Evolutionary conservation across 2,888 invertebrate genomes (phyloP), one percentile per base, ranked within the genome.

Genomic region (Plagiodera versicolora): DNA sequence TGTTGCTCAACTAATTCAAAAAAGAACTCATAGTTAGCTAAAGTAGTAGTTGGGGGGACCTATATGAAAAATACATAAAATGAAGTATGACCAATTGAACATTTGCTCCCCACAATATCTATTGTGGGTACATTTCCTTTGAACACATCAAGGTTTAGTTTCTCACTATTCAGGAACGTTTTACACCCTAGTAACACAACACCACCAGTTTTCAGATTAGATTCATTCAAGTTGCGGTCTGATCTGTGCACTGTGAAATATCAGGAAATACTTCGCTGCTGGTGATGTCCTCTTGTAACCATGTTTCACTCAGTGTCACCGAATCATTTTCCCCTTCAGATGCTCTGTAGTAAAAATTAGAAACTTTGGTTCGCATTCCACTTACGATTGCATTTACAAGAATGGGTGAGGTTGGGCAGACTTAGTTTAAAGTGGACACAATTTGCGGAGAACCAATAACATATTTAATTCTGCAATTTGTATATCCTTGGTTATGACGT

Each of bases 381-480:
- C 28, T 28, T 9, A 28, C 28, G 28, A 6, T 28, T 44, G n/a
- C 44, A 44, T 44, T 44, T 11, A 44, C 11, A 44, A 44, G n/a
- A 44, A 16, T 44, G 44, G 44, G 44, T 44, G 16, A 14, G 44
- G 16, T 44, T 44, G 44, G 44, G 44, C 44, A 16, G 4, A 44
- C 16, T 44, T n/a, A 44, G 44, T 44, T 44, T 16, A 44, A 44
- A 44, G 11, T 8, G 44, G 44, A 16, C 44, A 44, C 16, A 16
- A 44, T 44, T 44, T 44, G 5, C 11, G 44, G 44, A 14, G 44
- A 14, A 44, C 44, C 44, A 44, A 8, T 44, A 11, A 44, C 44
- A 44, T 44, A 44, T 44, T 44, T 44, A n/a, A 44, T 44, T 44
- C 16, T 44, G 44, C 16, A 44, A 16, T 44, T 44, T 44, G 44